Conservation (phyloP, 2,888 invertebrate genomes). For the Perizoma flavofasciatum region DNA sequence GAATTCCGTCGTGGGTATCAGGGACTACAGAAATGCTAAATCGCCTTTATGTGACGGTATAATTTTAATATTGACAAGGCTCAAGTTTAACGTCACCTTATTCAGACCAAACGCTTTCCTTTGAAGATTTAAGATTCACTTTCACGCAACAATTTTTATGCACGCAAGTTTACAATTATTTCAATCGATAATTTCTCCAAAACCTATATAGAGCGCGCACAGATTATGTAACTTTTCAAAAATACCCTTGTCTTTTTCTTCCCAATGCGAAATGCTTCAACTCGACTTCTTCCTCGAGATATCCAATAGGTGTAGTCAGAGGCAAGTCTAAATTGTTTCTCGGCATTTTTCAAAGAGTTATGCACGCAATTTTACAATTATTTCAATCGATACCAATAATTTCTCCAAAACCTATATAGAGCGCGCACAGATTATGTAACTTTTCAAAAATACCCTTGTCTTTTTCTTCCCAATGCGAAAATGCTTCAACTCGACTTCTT, state of each 20-base stretch:
- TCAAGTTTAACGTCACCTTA: background rate
- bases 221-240: constrained; percentile 10
- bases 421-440: constrained; percentile 16
- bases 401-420: constrained; percentile 36
- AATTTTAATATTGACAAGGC: background rate
- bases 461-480: no score
- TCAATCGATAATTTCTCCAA: constrained; percentile 37
- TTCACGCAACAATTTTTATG: constrained; percentile 32
- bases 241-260: no score
- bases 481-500: no score
- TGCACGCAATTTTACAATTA: constrained; percentile 41
- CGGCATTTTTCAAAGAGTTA: no score
- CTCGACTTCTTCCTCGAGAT: no score
- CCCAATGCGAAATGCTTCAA: no score
- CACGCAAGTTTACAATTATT: constrained; percentile 38
- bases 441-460: no score
- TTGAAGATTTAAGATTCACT: background rate
- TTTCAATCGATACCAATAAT: constrained; percentile 38
- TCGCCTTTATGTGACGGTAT: no score
- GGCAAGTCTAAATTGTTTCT: no score
- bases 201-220: constrained; percentile 30
- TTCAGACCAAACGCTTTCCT: constrained; percentile 1
- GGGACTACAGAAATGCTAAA: no score
- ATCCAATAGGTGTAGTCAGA: no score
- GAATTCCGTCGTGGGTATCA: no score